A percentile compares a stretch with the other conserved stretches of the same genome.
phyloP scores from a whole-genome alignment of 2,113 vertebrate species.

The Sphyrna mokarran region DNA sequence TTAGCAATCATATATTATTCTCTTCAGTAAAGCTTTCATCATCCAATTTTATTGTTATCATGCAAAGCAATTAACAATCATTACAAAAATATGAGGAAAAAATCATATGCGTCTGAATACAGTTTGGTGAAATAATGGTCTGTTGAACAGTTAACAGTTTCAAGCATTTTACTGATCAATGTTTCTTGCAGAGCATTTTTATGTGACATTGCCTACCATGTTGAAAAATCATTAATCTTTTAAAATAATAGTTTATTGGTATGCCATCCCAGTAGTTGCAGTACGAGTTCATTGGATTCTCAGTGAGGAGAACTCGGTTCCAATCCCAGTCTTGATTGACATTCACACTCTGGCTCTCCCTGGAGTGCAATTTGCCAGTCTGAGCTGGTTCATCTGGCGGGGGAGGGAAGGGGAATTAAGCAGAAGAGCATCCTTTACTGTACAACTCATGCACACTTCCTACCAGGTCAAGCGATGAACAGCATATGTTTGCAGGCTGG shows the following conservation, averaged over 20 bases:
- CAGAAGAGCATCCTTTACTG: slow-evolving; percentile 7
- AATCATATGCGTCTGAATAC: too few species aligned
- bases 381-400: slow-evolving; percentile 17
- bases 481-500: background rate
- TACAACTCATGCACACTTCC: slow-evolving; percentile 11
- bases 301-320: background rate
- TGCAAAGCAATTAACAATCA: background rate
- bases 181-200: slow-evolving; percentile 10
- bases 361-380: slow-evolving; percentile 35
- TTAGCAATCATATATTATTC: background rate
- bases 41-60: background rate
- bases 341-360: background rate
- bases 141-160: background rate
- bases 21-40: background rate
- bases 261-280: slow-evolving; percentile 27
- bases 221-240: slow-evolving; percentile 34
- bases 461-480: background rate
- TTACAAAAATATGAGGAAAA: background rate
- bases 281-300: background rate
- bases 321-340: slow-evolving; percentile 18
- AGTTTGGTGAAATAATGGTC: background rate
- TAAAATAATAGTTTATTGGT: slow-evolving; percentile 35
- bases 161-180: slow-evolving; percentile 31
- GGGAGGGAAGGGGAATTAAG: background rate
- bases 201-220: background rate